Conservation (phyloP, 2,888 invertebrate genomes). For the Penaeus monodon region DNA sequence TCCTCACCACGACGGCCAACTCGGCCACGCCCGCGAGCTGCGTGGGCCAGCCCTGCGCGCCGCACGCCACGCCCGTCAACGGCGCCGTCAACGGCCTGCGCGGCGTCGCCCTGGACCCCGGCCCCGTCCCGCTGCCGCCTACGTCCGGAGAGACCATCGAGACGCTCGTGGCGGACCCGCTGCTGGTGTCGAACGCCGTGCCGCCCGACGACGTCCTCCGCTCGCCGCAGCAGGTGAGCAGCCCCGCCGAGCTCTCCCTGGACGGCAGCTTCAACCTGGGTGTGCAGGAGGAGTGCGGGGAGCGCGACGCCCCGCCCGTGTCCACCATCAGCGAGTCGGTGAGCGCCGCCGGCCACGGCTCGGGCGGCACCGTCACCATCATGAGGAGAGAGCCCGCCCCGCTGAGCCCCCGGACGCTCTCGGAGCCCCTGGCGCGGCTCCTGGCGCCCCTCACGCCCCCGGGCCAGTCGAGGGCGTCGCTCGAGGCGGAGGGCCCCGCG, state of each 20-base stretch:
- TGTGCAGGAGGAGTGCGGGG: constrained; percentile 36
- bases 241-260: constrained; percentile 41
- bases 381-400: constrained; percentile 35
- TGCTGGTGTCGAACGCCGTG: constrained; percentile 42
- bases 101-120: background rate
- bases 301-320: constrained; percentile 31
- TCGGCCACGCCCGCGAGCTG: background rate
- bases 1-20: constrained; percentile 24
- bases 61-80: background rate
- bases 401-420: constrained; percentile 32
- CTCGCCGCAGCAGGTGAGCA: constrained; percentile 39
- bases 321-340: constrained; percentile 59
- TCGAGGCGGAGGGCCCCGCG: background rate
- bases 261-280: constrained; percentile 41
- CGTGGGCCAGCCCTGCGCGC: background rate
- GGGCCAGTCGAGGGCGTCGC: background rate
- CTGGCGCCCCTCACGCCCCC: constrained; percentile 53
- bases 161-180: constrained; percentile 39
- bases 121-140: constrained; percentile 34
- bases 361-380: constrained; percentile 65
- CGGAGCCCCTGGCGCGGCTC: constrained; percentile 57
- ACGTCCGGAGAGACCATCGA: constrained; percentile 48
- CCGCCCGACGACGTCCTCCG: constrained; percentile 44
- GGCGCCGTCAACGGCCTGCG: background rate
- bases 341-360: constrained; percentile 63